A percentile compares a stretch with the other conserved stretches of the same genome.
These are phyloP conservation scores for Leptinotarsa texana DNA, from an alignment of 1,140 invertebrate species.

Conservation along the genomic window DNA sequence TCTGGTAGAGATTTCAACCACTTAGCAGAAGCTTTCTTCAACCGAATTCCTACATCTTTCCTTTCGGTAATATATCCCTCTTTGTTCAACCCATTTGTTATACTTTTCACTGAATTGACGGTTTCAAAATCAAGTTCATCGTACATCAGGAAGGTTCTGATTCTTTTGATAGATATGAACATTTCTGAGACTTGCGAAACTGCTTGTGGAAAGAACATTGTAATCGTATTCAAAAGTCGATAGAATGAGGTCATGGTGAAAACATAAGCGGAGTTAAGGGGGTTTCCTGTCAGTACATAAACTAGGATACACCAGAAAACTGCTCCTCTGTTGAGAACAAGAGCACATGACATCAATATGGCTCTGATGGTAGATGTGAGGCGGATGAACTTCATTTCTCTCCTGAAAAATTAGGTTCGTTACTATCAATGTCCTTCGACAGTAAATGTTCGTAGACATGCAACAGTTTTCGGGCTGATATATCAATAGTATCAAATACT, in stretches of 20 bases:
- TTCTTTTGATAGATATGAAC: slow-evolving; percentile 67
- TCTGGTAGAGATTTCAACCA: slow-evolving; percentile 62
- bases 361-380: slow-evolving; percentile 65
- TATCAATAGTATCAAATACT: no score
- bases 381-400: slow-evolving; percentile 48
- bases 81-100: background rate
- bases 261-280: slow-evolving; percentile 75
- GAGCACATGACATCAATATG: slow-evolving; percentile 71
- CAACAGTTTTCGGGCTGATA: no score
- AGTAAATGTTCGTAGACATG: no score
- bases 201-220: slow-evolving; percentile 71
- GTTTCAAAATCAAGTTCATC: slow-evolving; percentile 31
- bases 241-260: slow-evolving; percentile 74
- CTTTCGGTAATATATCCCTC: no score
- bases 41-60: slow-evolving; percentile 22
- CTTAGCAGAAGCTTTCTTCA: slow-evolving; percentile 63
- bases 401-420: slow-evolving; percentile 35
- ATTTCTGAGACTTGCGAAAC: slow-evolving; percentile 65
- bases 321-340: slow-evolving; percentile 73
- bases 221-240: slow-evolving; percentile 72
- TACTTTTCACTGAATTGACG: background rate
- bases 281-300: slow-evolving; percentile 70
- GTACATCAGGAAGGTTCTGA: slow-evolving; percentile 63
- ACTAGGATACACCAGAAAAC: slow-evolving; percentile 76
- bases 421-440: no score